These are phyloP conservation scores for Cheilosia impressa DNA, from an alignment of 2,888 invertebrate species.

Conservation along the genomic window DNA sequence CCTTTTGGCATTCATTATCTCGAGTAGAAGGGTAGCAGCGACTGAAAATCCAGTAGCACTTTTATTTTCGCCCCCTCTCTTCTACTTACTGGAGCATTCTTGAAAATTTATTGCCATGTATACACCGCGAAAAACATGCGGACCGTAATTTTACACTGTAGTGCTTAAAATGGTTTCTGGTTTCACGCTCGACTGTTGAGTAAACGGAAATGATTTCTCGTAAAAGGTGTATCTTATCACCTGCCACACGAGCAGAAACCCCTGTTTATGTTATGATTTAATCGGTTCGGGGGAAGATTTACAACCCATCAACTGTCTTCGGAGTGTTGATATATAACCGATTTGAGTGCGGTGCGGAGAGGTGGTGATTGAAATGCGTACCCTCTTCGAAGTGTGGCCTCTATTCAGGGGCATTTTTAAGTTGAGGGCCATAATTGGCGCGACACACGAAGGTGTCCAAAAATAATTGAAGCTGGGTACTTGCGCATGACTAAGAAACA, in stretches of 20 bases:
- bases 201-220: slow-evolving; percentile 33
- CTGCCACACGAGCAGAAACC: slow-evolving; percentile 33
- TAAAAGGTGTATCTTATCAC: slow-evolving; percentile 51
- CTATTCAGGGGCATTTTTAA: not conserved
- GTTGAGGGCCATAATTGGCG: not conserved
- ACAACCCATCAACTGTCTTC: slow-evolving; percentile 43
- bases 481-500: too few species aligned
- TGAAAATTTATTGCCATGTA: slow-evolving; percentile 64
- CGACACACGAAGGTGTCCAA: too few species aligned
- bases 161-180: slow-evolving; percentile 58
- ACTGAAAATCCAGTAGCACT: slow-evolving; percentile 52
- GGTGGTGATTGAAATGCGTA: slow-evolving; percentile 11
- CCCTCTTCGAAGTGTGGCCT: not conserved
- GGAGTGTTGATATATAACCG: slow-evolving; percentile 23
- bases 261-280: slow-evolving; percentile 58
- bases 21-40: slow-evolving; percentile 54
- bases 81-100: slow-evolving; percentile 16
- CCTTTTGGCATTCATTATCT: slow-evolving; percentile 67
- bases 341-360: not conserved
- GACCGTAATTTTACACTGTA: slow-evolving; percentile 44
- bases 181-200: slow-evolving; percentile 32
- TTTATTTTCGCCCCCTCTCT: not conserved
- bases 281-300: slow-evolving; percentile 51
- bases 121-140: slow-evolving; percentile 50
- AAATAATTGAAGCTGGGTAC: too few species aligned